Base-by-base conservation (phyloP, 2,888 invertebrate genomes). In the Acanthosepion pharaonis region DNA sequence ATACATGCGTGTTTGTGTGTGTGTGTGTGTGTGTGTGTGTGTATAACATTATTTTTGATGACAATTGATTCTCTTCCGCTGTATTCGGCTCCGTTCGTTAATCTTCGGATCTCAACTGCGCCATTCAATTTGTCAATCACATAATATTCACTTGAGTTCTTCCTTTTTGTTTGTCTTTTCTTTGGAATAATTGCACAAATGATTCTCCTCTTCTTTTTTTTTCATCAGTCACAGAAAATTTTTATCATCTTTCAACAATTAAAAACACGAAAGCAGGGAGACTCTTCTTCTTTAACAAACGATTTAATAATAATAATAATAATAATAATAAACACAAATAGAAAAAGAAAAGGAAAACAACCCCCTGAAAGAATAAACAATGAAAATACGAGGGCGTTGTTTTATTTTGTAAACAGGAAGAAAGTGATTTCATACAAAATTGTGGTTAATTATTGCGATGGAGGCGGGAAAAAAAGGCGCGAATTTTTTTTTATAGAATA, bases 341-440 rank as follows among this genome's bases (percentile, higher is more conserved):
- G n/a, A 78, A n/a, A 78, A 15, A 15, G n/a, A n/a, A n/a, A 78
- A 0, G 5, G 1, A n/a, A n/a, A 78, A 33, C 11, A 33, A 33
- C n/a, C n/a, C 78, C n/a, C 4, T 6, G n/a, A 78, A 78, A 78
- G 15, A 78, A 33, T 78, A 78, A 78, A 78, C 78, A 78, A 78
- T 78, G 78, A 78, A 78, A 78, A 78, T 78, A 78, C 78, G 78
- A 9, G 33, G 78, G 78, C 78, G 78, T 78, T 78, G 33, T 78
- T 78, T 78, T 78, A 33, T 33, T 78, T 78, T 78, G 78, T n/a
- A 78, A 78, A 78, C 33, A 33, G 33, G 78, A 78, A 78, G 78
- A 78, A 78, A 33, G 78, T 78, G 78, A 78, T 78, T 78, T 78
- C 78, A 78, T 78, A 78, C 78, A 78, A 78, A 78, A 78, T 78